Evolutionary conservation across 2,797 vertebrate genomes (phyloP), one percentile per base, ranked within the genome.

Genomic region (Meriones psammophilus): DNA sequence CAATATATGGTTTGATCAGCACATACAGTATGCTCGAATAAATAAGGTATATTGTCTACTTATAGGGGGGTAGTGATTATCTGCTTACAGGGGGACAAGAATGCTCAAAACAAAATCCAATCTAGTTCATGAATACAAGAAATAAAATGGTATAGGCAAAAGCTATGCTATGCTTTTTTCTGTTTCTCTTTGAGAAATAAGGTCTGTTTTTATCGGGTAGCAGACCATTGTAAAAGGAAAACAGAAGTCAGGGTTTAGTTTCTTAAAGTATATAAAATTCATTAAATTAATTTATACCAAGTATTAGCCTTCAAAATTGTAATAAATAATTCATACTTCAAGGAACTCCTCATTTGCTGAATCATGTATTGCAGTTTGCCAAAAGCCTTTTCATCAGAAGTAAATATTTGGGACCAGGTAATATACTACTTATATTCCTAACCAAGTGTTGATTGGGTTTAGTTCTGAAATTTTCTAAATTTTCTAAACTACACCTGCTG

Each of bases 221-320:
- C 42, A 69, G 28, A 8, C 3, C 22, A 56, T 12, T 71, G 0
- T 62, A 17, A 96, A 88, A 62, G 15, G 3, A 54, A 68, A n/a
- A 33, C 28, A 77, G 90, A 81, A 9, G 0, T 86, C 22, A 87
- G 8, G 8, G 0, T 0, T 28, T 56, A 39, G 12, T 62, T 87
- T n/a, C 80, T 69, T 69, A 69, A 81, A 28, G 50, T 7, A 62
- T 90, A 22, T 14, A 28, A 88, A 54, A 69, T 6, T 54, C 22
- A 81, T 74, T 76, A 76, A 90, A 74, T 39, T 77, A 79, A 94
- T 66, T 85, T 85, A 78, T 10, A 13, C 26, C 58, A 85, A 89
- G 3, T 58, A n/a, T n/a, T 62, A 30, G 17, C 58, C 12, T 76
- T 66, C 36, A 56, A n/a, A 66, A 68, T 60, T n/a, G 50, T 58